phyloP scores from a whole-genome alignment of 1,140 invertebrate species.

The Drosophila takahashii region DNA sequence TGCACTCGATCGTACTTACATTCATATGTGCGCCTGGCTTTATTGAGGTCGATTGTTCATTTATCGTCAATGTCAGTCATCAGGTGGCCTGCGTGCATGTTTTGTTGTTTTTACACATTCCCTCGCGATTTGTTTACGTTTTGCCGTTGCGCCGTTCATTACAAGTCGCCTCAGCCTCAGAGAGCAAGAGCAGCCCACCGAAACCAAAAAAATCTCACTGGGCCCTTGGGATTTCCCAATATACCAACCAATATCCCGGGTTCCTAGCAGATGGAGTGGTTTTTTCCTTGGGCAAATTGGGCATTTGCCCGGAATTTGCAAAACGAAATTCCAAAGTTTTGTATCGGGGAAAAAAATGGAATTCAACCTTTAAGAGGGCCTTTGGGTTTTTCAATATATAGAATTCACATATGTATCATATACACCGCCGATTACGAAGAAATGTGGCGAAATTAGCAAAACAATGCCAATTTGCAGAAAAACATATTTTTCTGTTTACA shows the following conservation, averaged over 20 bases:
- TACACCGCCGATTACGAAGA: no score
- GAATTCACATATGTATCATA: not conserved
- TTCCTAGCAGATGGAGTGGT: slow-evolving; percentile 7
- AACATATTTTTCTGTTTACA: no score
- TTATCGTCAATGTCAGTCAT: slow-evolving; percentile 79
- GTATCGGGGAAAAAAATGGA: not conserved
- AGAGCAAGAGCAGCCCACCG: slow-evolving; percentile 1
- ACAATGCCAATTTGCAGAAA: no score
- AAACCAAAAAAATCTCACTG: not conserved
- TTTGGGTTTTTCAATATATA: not conserved
- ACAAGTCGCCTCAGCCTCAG: slow-evolving; percentile 6
- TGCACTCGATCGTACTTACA: slow-evolving; percentile 25
- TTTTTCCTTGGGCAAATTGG: slow-evolving; percentile 2
- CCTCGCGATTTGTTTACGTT: slow-evolving; percentile 56
- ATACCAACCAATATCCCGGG: not conserved
- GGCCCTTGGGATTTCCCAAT: slow-evolving; percentile 26
- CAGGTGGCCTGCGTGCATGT: slow-evolving; percentile 68
- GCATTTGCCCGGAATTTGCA: slow-evolving; percentile 21
- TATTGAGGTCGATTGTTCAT: slow-evolving; percentile 79
- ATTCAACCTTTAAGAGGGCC: no score
- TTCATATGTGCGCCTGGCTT: slow-evolving; percentile 39
- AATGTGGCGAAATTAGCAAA: no score
- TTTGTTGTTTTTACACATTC: slow-evolving; percentile 76
- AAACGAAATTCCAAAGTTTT: not conserved
- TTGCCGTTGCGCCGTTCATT: slow-evolving; percentile 40